Percentiles rank a stretch among this genome's conserved stretches.
phyloP scores from a whole-genome alignment of 2,888 invertebrate species.

The Entomobrya proxima region DNA sequence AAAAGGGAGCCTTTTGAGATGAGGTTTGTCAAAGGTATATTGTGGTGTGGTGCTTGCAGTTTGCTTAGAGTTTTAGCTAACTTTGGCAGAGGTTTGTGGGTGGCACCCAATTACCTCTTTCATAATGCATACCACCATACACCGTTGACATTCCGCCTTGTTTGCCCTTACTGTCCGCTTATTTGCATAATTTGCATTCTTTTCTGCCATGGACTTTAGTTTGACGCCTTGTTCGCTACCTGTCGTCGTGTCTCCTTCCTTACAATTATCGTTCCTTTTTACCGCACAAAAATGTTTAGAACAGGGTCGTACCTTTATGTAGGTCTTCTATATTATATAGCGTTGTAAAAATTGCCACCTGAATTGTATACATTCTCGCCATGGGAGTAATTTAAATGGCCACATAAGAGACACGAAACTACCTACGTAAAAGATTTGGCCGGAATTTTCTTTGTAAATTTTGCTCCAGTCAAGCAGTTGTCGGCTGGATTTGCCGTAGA shows the following conservation, averaged over 20 bases:
- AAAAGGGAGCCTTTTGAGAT: too few species aligned
- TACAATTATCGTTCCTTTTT: neutral
- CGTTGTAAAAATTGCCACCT: constrained; percentile 14
- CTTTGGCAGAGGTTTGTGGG: constrained; percentile 41
- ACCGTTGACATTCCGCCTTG: constrained; percentile 61
- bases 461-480: neutral
- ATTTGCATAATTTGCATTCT: constrained; percentile 66
- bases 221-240: constrained; percentile 34
- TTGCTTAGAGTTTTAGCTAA: neutral
- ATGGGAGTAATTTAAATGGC: constrained; percentile 17
- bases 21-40: too few species aligned
- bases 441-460: neutral
- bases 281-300: neutral
- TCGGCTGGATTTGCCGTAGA: neutral
- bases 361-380: neutral
- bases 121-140: too few species aligned
- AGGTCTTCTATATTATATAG: neutral
- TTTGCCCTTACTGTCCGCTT: constrained; percentile 30
- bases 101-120: constrained; percentile 65
- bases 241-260: neutral
- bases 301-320: neutral
- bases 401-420: neutral
- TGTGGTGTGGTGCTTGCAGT: neutral
- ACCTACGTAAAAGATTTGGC: neutral
- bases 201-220: constrained; percentile 23